phyloP scores from a whole-genome alignment of 2,888 invertebrate genomes.

The Penaeus monodon region DNA sequence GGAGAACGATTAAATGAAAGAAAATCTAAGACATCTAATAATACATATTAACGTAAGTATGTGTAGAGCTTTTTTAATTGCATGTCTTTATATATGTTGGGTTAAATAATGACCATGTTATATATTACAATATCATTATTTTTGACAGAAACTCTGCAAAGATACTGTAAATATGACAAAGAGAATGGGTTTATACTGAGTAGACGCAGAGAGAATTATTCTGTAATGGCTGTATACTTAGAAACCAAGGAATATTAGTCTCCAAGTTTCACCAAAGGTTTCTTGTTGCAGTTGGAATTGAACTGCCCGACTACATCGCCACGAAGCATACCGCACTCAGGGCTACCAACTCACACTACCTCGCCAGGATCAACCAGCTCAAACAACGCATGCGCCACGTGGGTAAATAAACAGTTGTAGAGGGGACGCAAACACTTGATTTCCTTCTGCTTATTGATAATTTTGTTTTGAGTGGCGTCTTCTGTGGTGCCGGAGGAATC shows the following conservation, averaged over 20 bases:
- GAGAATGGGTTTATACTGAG: no score
- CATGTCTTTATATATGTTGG: no score
- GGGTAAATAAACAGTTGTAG: slow-evolving; percentile 28
- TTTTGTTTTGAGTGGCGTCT: neutral
- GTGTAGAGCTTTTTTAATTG: no score
- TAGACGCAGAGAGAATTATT: neutral
- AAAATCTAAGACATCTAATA: no score
- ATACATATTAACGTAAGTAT: no score
- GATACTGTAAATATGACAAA: no score
- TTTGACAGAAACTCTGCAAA: no score
- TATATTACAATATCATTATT: no score
- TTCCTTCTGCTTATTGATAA: neutral
- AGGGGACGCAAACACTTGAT: neutral
- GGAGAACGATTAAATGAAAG: no score
- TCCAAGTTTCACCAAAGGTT: neutral
- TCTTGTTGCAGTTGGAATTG: slow-evolving; percentile 43
- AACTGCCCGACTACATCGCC: slow-evolving; percentile 54
- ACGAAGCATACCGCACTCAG: slow-evolving; percentile 39
- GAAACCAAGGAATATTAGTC: neutral
- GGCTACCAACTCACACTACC: slow-evolving; percentile 44
- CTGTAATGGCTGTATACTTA: neutral
- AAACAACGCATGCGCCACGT: slow-evolving; percentile 55
- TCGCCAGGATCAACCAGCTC: slow-evolving; percentile 46
- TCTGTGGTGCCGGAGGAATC: no score
- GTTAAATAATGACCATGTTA: no score